Base-by-base conservation (phyloP, 92 coral and sea anemone species). In the Parazoanthus swiftii region DNA sequence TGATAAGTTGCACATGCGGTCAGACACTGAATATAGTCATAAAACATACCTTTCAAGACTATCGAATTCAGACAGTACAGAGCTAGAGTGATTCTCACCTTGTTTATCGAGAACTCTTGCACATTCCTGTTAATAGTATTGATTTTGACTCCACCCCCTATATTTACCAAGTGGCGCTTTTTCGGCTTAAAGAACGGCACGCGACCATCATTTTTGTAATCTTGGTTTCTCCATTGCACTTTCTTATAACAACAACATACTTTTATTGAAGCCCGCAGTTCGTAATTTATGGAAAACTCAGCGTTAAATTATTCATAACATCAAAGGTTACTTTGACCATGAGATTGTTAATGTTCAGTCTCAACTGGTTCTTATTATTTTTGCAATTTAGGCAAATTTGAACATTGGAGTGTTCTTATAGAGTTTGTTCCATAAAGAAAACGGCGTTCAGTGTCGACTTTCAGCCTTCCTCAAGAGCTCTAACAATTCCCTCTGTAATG, bases 1-100 rank as follows among this genome's bases (percentile, higher is more conserved):
- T 51, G 87, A 71, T 84, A 84, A 70, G 16, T 42, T 15, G 33
- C 59, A 44, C 65, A 76, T 76, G n/a, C 79, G 25, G 5, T 39
- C 43, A 29, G 46, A 75, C 43, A 75, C 25, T 54, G 46, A 75
- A 39, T 18, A 63, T 20, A 63, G 70, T 63, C 70, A 20, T 20
- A 21, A 63, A 63, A 21, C 25, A 20, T 63, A 63, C 70, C 25
- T 63, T 20, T 63, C 70, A 63, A 20, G 70, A 63, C 70, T 63
- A 20, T 63, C 21, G 21, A 63, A 21, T 20, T 63, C 26, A 63
- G 70, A 18, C 70, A 39, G 42, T 39, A 39, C 42, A 63, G 15
- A 20, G 26, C 26, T 18, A 63, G 70, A 7, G 15, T 18, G 21
- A 20, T 18, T 18, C 70, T 63, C n/a, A 54, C 1, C 70, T 63